Evolutionary conservation across 1,140 invertebrate species (phyloP), one percentile per base, ranked within the genome.

Genomic region (Zaprionus kolodkinae): DNA sequence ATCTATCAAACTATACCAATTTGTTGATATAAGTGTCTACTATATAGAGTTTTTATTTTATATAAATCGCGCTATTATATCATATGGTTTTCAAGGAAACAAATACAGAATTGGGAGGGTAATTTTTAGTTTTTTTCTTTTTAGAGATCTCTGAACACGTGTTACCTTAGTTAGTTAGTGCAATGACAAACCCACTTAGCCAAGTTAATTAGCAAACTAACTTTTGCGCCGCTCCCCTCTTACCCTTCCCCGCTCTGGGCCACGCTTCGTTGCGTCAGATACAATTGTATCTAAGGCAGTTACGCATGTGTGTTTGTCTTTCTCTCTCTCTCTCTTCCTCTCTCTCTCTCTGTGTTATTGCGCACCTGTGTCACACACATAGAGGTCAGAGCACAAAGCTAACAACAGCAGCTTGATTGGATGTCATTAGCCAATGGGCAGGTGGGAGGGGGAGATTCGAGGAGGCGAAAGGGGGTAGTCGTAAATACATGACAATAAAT

Each of bases 371-470:
- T 55, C 64, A 52, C 63, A 43, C 71, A 57, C 71, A 57, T 63
- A 70, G 45, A 71, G 72, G 60, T 75, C 67, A 75, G 55, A 17
- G 55, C 40, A 40, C 45, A 71, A 67, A 70, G 56, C 54, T 35
- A 72, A 82, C 80, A 82, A 82, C 69, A 81, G 66, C 65, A 43
- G 76, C 72, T 35, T 83, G 80, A 83, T 83, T 83, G 80, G 81
- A 69, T 72, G 72, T 67, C 72, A 83, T 84, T 72, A 67, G 57
- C 69, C n/a, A 2, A 7, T 3, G 10, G 17, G 57, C 75, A 15
- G n/a, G 3, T 3, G 10, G 17, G 6, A 17, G 45, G 6, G 9
- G 43, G 45, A 9, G 6, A n/a, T n/a, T n/a, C n/a, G 15, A 11
- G 9, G 7, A 17, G 10, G 10, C 11, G 1, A 1, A 12, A 12